Evolutionary conservation across 64 coral and sea anemone genomes (phyloP).

Genomic region (Porites lutea): DNA sequence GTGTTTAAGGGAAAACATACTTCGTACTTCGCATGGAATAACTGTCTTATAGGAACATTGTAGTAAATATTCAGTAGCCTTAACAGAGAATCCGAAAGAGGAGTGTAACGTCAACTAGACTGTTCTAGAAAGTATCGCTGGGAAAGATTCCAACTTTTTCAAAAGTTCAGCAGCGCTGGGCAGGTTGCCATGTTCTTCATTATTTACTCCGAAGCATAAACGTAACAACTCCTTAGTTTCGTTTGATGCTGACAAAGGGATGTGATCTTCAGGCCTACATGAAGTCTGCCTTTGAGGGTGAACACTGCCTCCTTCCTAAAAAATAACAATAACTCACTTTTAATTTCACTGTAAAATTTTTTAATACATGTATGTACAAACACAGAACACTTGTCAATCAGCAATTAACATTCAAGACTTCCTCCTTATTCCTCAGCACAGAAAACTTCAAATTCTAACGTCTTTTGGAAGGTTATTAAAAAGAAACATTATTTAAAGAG

Average conservation of each 20-base stretch:
- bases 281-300: conserved; percentile 5
- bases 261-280: neutral
- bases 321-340: neutral
- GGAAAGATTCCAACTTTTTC: neutral
- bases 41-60: too few relatives aligned
- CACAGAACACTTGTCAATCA: too few relatives aligned
- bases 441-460: too few relatives aligned
- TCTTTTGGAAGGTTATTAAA: too few relatives aligned
- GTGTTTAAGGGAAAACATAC: too few relatives aligned
- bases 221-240: neutral
- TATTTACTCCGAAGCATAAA: neutral
- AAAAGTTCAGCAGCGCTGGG: neutral
- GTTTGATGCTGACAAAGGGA: neutral
- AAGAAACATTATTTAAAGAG: too few relatives aligned
- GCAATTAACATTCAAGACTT: too few relatives aligned
- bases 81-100: too few relatives aligned
- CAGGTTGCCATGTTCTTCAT: neutral
- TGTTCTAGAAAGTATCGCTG: neutral
- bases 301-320: neutral
- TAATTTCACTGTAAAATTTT: neutral
- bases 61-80: too few relatives aligned
- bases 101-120: neutral
- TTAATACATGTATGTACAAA: too few relatives aligned
- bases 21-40: too few relatives aligned
- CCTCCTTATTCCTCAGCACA: too few relatives aligned